phyloP scores from a whole-genome alignment of 2,797 vertebrate species.

The Liasis olivaceus region DNA sequence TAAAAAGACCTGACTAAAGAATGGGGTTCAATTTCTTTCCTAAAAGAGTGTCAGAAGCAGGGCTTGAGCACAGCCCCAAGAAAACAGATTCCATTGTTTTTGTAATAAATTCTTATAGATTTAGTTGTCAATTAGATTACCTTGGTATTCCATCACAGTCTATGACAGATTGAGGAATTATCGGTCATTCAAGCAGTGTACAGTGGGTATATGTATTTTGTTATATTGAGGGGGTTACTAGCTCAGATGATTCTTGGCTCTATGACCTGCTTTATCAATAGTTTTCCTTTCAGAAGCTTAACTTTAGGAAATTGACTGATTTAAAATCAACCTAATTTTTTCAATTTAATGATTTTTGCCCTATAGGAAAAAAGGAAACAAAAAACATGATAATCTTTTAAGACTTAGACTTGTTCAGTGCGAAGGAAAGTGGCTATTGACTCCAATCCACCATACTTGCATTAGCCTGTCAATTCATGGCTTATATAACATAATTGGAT shows the following conservation, averaged over 20 bases:
- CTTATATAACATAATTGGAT: slow-evolving; percentile 7
- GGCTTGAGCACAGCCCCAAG: neutral
- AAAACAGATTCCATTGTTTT: neutral
- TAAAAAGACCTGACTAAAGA: neutral
- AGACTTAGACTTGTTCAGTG: neutral
- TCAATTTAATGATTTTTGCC: neutral
- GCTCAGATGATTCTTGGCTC: neutral
- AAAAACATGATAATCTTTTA: neutral
- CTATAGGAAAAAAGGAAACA: neutral
- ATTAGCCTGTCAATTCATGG: slow-evolving; percentile 21
- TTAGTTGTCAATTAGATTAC: neutral
- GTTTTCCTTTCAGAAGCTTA: neutral
- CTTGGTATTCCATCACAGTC: neutral
- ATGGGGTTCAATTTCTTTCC: neutral
- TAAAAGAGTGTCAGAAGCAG: neutral
- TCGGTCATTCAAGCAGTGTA: neutral
- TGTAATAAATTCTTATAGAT: neutral
- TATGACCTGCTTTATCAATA: neutral
- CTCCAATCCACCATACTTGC: slow-evolving; percentile 1
- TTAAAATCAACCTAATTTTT: neutral
- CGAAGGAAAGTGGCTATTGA: neutral
- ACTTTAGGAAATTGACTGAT: neutral
- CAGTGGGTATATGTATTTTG: neutral
- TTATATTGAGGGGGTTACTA: neutral
- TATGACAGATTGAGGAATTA: neutral